Percentiles rank a stretch among this genome's conserved stretches.
Evolutionary conservation across 2,113 vertebrate genomes (phyloP).

Genomic region (Furnarius figulus): DNA sequence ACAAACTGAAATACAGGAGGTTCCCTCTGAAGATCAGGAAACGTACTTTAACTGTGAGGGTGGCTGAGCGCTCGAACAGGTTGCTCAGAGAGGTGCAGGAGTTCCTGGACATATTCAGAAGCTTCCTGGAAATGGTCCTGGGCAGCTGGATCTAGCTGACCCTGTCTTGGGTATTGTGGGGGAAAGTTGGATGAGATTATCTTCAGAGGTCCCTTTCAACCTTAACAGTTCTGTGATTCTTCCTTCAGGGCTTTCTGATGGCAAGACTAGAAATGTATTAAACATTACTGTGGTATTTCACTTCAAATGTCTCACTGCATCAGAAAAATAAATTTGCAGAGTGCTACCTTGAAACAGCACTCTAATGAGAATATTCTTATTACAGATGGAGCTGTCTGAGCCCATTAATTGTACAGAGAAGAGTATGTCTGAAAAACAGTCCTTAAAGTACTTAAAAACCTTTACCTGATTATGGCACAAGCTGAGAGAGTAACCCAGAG

Average conservation of each 20-base stretch:
- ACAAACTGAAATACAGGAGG: not conserved
- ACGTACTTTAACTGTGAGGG: not conserved
- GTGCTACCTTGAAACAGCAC: not conserved
- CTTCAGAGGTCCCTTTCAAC: not conserved
- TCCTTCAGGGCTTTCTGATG: not conserved
- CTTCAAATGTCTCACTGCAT: not conserved
- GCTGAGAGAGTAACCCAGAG: not conserved
- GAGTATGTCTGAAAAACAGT: not conserved
- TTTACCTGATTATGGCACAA: not conserved
- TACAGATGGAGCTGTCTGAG: constrained; percentile 41
- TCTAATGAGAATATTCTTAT: not conserved
- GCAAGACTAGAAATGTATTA: not conserved
- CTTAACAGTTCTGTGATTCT: not conserved
- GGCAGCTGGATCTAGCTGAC: not conserved
- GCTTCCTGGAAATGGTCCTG: not conserved
- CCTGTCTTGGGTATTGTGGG: not conserved
- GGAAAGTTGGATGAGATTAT: not conserved
- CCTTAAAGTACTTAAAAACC: not conserved
- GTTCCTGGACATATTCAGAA: not conserved
- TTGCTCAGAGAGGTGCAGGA: not conserved
- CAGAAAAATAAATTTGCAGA: not conserved
- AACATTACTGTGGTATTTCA: not conserved
- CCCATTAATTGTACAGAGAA: not conserved
- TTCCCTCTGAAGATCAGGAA: not conserved
- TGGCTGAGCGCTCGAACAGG: not conserved